phyloP scores from a whole-genome alignment of 2,888 invertebrate species.

The Agapostemon virescens region DNA sequence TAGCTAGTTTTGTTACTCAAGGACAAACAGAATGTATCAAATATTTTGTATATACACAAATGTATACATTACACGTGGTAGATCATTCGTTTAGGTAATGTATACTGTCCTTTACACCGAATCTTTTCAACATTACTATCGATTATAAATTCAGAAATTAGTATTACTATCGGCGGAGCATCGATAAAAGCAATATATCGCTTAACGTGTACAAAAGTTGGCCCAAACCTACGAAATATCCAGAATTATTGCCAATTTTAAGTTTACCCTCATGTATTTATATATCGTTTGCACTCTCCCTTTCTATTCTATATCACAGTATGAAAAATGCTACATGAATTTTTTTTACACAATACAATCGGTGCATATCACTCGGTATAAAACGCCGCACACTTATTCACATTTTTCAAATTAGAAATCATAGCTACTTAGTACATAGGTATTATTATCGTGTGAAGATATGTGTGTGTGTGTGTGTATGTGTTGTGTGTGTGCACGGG shows the following conservation, averaged over 20 bases:
- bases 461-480: background rate
- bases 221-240: conserved; percentile 40
- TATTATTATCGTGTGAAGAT: conserved; percentile 24
- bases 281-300: conserved; percentile 43
- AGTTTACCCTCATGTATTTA: conserved; percentile 35
- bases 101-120: background rate
- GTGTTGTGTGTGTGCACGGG: too few relatives aligned
- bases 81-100: conserved; percentile 3
- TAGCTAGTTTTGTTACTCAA: conserved; percentile 25
- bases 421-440: conserved; percentile 48
- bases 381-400: conserved; percentile 58
- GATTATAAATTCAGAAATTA: background rate
- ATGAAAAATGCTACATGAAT: conserved; percentile 68
- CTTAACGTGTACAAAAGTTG: background rate
- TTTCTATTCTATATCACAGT: conserved; percentile 72
- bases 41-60: conserved; percentile 3
- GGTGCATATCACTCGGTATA: conserved; percentile 64
- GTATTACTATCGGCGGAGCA: conserved; percentile 11
- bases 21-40: conserved; percentile 4
- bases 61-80: background rate
- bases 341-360: conserved; percentile 54
- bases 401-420: conserved; percentile 50
- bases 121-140: background rate
- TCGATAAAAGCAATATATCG: too few relatives aligned
- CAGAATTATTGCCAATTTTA: conserved; percentile 51